Percentiles rank a stretch among this genome's conserved stretches.
phyloP scores from a whole-genome alignment of 2,797 vertebrate species.

The Calcarius lapponicus region DNA sequence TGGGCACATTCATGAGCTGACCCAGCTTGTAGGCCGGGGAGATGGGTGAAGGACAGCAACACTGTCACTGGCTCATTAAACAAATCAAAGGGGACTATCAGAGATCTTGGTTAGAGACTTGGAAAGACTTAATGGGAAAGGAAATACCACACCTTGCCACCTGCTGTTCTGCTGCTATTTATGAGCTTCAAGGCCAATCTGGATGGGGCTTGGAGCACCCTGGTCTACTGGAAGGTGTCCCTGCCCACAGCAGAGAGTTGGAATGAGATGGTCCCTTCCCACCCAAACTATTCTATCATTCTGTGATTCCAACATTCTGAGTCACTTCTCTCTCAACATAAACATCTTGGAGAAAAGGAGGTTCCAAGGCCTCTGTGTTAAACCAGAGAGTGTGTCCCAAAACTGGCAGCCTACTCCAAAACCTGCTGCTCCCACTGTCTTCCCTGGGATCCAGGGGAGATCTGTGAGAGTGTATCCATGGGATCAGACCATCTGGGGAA shows the following conservation, averaged over 20 bases:
- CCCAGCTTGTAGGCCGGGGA: neutral
- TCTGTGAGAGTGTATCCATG: neutral
- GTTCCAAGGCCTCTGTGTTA: neutral
- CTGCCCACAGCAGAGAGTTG: neutral
- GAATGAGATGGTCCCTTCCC: neutral
- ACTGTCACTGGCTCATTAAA: neutral
- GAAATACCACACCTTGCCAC: neutral
- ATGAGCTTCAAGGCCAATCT: neutral
- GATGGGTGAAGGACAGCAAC: neutral
- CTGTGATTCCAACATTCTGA: neutral
- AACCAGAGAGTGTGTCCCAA: neutral
- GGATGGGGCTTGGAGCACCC: neutral
- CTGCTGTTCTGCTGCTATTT: neutral
- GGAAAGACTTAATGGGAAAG: neutral
- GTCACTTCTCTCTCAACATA: neutral
- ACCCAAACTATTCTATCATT: neutral
- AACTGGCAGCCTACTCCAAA: neutral
- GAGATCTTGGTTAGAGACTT: neutral
- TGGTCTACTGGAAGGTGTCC: neutral
- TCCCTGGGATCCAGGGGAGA: rapidly evolving
- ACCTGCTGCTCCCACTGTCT: neutral
- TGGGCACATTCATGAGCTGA: neutral
- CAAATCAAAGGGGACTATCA: neutral
- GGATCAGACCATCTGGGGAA: neutral
- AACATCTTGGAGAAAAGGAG: neutral